A percentile compares a stretch with the other conserved stretches of the same genome.
phyloP scores from a whole-genome alignment of 2,797 vertebrate species.

The Enteromius anoplus region DNA sequence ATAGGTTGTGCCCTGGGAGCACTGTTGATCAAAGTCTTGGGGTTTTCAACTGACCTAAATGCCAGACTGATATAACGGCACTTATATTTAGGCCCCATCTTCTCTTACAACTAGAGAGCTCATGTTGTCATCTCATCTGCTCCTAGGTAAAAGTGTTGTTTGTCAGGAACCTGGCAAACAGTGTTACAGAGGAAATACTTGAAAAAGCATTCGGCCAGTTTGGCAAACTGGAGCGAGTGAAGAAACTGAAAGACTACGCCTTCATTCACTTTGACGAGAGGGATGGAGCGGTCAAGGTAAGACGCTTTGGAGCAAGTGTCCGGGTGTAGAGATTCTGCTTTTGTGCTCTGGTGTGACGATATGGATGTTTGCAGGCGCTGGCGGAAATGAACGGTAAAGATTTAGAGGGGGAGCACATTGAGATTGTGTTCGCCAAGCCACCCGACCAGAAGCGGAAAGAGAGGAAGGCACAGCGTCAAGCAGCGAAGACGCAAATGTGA shows the following conservation, averaged over 20 bases:
- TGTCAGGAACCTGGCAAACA: constrained; percentile 92
- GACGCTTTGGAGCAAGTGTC: not conserved
- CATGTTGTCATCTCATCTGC: not conserved
- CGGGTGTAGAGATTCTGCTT: not conserved
- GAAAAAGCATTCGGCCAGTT: constrained; percentile 92
- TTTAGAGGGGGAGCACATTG: constrained; percentile 96
- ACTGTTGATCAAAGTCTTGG: not conserved
- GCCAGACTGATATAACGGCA: not conserved
- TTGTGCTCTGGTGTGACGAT: not conserved
- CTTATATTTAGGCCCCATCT: not conserved
- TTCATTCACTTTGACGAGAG: constrained; percentile 99
- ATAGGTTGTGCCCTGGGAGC: not conserved
- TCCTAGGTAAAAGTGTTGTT: constrained; percentile 95
- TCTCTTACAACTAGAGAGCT: not conserved
- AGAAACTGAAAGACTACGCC: constrained; percentile 98
- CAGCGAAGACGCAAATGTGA: constrained; percentile 98
- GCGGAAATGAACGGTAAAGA: constrained; percentile 98
- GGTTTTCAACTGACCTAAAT: not conserved
- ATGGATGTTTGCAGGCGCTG: constrained; percentile 85
- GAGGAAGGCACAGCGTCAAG: constrained; percentile 98
- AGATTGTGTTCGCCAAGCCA: constrained; percentile 99
- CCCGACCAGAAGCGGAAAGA: constrained; percentile 99
- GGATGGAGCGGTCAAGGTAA: constrained; percentile 97
- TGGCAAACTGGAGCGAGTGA: constrained; percentile 95
- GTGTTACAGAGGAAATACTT: constrained; percentile 93